A percentile compares a stretch with the other conserved stretches of the same genome.
Evolutionary conservation across 2,113 vertebrate genomes (phyloP).

Genomic region (Pelvicachromis taeniatus): DNA sequence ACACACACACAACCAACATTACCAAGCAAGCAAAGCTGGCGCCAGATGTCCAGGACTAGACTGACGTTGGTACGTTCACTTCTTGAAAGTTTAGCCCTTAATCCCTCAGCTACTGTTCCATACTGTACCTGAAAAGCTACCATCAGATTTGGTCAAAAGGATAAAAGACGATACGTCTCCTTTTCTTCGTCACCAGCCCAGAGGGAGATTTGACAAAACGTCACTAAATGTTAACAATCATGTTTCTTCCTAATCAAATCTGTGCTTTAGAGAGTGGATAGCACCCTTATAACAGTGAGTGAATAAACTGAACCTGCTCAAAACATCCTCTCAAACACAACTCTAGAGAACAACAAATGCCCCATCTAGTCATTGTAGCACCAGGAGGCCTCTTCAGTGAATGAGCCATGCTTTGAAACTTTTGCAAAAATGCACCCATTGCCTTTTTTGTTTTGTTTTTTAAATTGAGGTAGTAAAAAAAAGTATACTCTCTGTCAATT

Average conservation of each 20-base stretch:
- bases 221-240: neutral
- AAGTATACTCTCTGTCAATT: neutral
- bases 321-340: neutral
- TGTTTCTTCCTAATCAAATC: neutral
- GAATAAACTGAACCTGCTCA: neutral
- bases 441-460: neutral
- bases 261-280: neutral
- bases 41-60: neutral
- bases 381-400: neutral
- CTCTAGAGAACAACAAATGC: neutral
- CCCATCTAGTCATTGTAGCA: neutral
- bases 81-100: neutral
- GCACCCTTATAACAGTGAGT: neutral
- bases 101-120: neutral
- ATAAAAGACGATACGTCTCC: neutral
- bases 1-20: neutral
- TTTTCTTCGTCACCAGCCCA: neutral
- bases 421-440: neutral
- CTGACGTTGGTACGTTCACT: neutral
- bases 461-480: neutral
- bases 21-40: neutral
- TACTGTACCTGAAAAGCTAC: neutral
- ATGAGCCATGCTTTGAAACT: neutral
- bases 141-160: neutral
- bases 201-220: neutral